Percentiles rank a stretch among this genome's conserved stretches.
Conservation (phyloP, 1,140 invertebrate genomes). For the Vanessa atalanta region DNA sequence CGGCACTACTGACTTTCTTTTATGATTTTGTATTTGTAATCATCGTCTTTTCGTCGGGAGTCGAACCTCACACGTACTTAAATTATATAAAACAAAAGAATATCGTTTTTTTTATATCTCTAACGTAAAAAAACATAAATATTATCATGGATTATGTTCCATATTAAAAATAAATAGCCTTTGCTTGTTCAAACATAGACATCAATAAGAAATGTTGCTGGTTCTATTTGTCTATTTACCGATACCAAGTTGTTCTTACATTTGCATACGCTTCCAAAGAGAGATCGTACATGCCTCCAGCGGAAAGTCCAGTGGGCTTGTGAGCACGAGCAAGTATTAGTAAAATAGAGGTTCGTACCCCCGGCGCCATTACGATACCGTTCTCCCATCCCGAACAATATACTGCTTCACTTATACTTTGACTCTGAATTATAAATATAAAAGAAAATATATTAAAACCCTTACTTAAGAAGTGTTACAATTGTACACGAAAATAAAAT, state of each 20-base stretch:
- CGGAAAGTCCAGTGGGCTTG: constrained; percentile 54
- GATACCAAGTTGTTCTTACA: constrained; percentile 39
- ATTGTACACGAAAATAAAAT: background rate
- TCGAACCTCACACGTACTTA: too few relatives aligned
- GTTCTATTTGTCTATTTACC: background rate
- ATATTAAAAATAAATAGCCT: too few relatives aligned
- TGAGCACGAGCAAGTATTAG: constrained; percentile 52
- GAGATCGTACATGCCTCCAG: constrained; percentile 65
- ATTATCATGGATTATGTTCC: too few relatives aligned
- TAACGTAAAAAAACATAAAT: too few relatives aligned
- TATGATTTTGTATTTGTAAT: too few relatives aligned
- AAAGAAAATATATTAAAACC: background rate
- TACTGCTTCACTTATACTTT: constrained; percentile 49
- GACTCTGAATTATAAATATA: constrained; percentile 45
- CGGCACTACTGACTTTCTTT: too few relatives aligned
- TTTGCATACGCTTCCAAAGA: constrained; percentile 56
- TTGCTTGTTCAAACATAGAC: too few relatives aligned
- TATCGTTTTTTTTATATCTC: too few relatives aligned
- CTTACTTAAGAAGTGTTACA: background rate
- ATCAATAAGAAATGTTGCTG: too few relatives aligned
- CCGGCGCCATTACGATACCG: constrained; percentile 44
- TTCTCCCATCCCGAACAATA: constrained; percentile 65
- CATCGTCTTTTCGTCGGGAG: too few relatives aligned
- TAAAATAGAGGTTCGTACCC: constrained; percentile 49
- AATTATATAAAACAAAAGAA: too few relatives aligned